These are phyloP conservation scores for Mythimna impura DNA, from an alignment of 2,888 invertebrate species.

Conservation along the genomic window DNA sequence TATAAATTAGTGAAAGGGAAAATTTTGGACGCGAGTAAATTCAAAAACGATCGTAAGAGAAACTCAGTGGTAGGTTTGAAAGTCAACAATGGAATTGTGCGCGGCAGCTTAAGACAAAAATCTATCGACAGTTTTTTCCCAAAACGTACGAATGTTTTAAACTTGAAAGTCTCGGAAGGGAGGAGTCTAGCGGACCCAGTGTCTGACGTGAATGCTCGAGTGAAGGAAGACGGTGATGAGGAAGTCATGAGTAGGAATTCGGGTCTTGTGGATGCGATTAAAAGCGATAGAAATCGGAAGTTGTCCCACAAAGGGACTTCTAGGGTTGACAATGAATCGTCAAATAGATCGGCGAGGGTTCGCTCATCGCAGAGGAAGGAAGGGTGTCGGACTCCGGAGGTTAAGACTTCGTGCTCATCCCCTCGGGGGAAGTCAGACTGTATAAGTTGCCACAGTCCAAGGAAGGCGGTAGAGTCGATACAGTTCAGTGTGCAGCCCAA, in stretches of 20 bases:
- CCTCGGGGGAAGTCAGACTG: slow-evolving; percentile 67
- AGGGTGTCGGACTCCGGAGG: slow-evolving; percentile 67
- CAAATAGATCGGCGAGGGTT: slow-evolving; percentile 66
- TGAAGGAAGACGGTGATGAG: slow-evolving; percentile 71
- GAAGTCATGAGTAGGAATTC: slow-evolving; percentile 83
- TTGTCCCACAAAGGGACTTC: slow-evolving; percentile 62
- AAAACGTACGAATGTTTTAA: slow-evolving; percentile 69
- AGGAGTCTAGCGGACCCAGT: slow-evolving; percentile 56
- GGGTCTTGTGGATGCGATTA: slow-evolving; percentile 75
- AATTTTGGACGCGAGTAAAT: slow-evolving; percentile 76
- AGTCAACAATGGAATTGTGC: slow-evolving; percentile 73
- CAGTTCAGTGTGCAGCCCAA: slow-evolving; percentile 78
- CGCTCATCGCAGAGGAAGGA: slow-evolving; percentile 66
- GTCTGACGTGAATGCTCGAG: slow-evolving; percentile 57
- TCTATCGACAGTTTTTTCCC: slow-evolving; percentile 78
- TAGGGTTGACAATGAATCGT: slow-evolving; percentile 70
- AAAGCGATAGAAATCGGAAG: slow-evolving; percentile 73
- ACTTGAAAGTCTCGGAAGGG: slow-evolving; percentile 60
- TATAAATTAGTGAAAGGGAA: slow-evolving; percentile 85
- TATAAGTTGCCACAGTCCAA: slow-evolving; percentile 74
- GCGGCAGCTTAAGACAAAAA: slow-evolving; percentile 77
- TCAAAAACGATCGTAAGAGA: slow-evolving; percentile 68
- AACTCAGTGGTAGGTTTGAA: slow-evolving; percentile 64
- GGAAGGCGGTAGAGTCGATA: slow-evolving; percentile 75
- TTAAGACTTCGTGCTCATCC: slow-evolving; percentile 73